phyloP scores from a whole-genome alignment of 2,888 invertebrate species.

The Amphipoea oculea region DNA sequence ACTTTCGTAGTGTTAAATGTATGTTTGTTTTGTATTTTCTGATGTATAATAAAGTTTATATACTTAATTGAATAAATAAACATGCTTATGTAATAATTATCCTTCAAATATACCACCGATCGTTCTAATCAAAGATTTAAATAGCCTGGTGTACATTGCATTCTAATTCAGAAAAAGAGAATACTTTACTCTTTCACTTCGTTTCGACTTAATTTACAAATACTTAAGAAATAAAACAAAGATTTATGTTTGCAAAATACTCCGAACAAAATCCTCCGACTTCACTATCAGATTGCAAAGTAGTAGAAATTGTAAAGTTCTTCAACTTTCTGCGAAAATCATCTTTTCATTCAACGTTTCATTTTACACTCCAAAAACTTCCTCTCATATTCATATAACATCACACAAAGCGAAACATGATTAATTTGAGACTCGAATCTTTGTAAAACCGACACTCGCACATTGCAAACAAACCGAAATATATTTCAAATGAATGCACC shows the following conservation, averaged over 20 bases:
- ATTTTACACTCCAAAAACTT: slow-evolving; percentile 50
- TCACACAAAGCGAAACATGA: slow-evolving; percentile 58
- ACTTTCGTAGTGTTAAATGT: too few relatives aligned
- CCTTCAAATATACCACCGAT: not conserved
- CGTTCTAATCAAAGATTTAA: not conserved
- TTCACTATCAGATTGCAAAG: slow-evolving; percentile 51
- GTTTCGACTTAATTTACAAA: slow-evolving; percentile 1
- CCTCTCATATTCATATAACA: slow-evolving; percentile 52
- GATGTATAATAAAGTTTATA: too few relatives aligned
- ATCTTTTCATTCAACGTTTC: slow-evolving; percentile 52
- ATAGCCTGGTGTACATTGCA: not conserved
- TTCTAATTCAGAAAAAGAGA: not conserved
- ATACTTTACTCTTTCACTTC: not conserved
- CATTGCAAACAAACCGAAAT: slow-evolving; percentile 62
- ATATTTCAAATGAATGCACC: slow-evolving; percentile 64
- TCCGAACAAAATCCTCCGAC: slow-evolving; percentile 33
- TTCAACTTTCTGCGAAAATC: slow-evolving; percentile 42
- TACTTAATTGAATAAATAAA: too few relatives aligned
- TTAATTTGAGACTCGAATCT: slow-evolving; percentile 58
- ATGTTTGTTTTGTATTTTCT: too few relatives aligned
- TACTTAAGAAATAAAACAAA: slow-evolving; percentile 18
- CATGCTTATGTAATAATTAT: not conserved
- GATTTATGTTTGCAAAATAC: slow-evolving; percentile 41
- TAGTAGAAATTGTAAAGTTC: slow-evolving; percentile 46
- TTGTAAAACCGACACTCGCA: slow-evolving; percentile 55